Evolutionary conservation across 2,797 vertebrate genomes (phyloP), one percentile per base, ranked within the genome.

Genomic region (Myripristis murdjan): DNA sequence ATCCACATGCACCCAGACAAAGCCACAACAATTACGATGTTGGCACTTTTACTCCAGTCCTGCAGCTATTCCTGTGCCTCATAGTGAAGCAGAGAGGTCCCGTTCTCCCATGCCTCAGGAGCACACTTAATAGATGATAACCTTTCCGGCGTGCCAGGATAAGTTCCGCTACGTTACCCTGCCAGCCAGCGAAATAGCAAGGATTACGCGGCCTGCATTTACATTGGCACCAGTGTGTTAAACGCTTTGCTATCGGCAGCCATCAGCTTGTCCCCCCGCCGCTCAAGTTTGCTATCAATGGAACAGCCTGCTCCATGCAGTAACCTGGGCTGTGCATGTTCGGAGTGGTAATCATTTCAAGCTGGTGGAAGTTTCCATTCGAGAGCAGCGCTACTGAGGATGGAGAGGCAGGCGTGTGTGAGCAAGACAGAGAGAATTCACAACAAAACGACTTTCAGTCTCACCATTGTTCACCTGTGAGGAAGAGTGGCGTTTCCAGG

Each of bases 281-380:
- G 8, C 64, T 77, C 52, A 24, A 56, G 69, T 82, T 79, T 46
- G 64, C 66, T 72, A 77, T 86, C 73, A 49, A 58, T 54, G 62
- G 66, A 89, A 81, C 41, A 70, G 76, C 49, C 62, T 0, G 53
- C 58, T 84, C 64, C 70, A 31, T 79, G 46, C 46, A 22, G 10
- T 48, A 68, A 84, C 55, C 66, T 46, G 1, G 15, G 44, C 47
- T 57, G 22, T 67, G 73, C 31, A 33, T 64, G 73, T 58, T 68
- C 35, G 54, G 54, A 68, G 63, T 54, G 8, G 35, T 71, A 86
- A 87, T 89, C 78, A 60, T 72, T 84, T 81, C 56, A 81, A 79
- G 75, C 73, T 84, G 77, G 61, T 66, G 70, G 55, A 83, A 66
- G 81, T 88, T 91, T 88, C 77, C 61, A 68, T 68, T 15, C 46